Evolutionary conservation across 2,888 invertebrate genomes (phyloP).

Genomic region (Homarus gammarus): DNA sequence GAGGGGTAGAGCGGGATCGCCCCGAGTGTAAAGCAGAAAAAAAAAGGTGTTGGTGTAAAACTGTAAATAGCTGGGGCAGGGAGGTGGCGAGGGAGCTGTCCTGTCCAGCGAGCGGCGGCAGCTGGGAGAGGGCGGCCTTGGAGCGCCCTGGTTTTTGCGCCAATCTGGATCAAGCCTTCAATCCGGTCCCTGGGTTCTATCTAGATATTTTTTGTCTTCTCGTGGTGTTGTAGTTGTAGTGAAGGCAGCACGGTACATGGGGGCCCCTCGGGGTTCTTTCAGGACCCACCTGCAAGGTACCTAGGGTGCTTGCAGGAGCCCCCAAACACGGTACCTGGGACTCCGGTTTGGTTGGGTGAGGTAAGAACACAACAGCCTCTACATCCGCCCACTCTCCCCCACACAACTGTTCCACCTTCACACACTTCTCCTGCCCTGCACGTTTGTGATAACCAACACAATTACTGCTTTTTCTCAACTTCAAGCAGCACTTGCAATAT

Average conservation of each 20-base stretch:
- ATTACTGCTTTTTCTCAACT: too few relatives aligned
- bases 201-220: not conserved
- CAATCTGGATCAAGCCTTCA: conserved; percentile 37
- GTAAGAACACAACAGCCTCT: not conserved
- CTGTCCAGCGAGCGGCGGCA: not conserved
- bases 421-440: too few relatives aligned
- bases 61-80: conserved; percentile 5
- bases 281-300: not conserved
- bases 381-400: not conserved
- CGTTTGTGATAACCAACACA: too few relatives aligned
- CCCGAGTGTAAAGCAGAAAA: not conserved
- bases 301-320: not conserved
- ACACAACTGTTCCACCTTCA: too few relatives aligned
- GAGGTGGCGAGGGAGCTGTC: not conserved
- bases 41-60: not conserved
- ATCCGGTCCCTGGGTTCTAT: conserved; percentile 2
- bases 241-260: not conserved
- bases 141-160: conserved; percentile 25
- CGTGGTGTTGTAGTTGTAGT: not conserved
- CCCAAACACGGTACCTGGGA: not conserved
- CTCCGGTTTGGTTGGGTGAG: too few relatives aligned
- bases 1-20: not conserved
- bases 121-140: conserved; percentile 14
- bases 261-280: not conserved
- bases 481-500: too few relatives aligned